Percentiles rank a stretch among this genome's conserved stretches.
phyloP scores from a whole-genome alignment of 2,797 vertebrate genomes.

The Crypturellus tataupa region DNA sequence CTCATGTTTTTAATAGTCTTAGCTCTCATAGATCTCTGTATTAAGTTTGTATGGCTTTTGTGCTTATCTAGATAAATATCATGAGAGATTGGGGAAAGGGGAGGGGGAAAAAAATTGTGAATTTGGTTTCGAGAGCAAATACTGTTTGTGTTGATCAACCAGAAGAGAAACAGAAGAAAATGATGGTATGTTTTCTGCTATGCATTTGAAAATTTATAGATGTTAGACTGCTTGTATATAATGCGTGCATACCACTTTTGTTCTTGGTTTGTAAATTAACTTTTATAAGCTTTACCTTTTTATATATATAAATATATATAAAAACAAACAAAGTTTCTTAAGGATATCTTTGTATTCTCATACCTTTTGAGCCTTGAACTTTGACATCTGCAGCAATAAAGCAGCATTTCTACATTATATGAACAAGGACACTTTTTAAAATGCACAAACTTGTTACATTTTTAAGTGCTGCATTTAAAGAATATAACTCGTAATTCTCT shows the following conservation, averaged over 20 bases:
- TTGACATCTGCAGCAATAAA: conserved; percentile 97
- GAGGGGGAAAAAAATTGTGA: conserved; percentile 6
- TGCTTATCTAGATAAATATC: conserved; percentile 80
- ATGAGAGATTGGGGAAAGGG: conserved; percentile 66
- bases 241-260: conserved; percentile 97
- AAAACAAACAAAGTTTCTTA: conserved; percentile 91
- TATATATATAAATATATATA: conserved; percentile 98
- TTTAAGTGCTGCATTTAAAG: conserved; percentile 97
- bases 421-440: conserved; percentile 95
- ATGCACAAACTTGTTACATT: conserved; percentile 94
- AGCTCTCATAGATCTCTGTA: conserved; percentile 76
- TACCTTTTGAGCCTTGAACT: conserved; percentile 98
- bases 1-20: conserved; percentile 88
- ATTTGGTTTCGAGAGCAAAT: conserved; percentile 66
- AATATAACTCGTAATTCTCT: conserved; percentile 90
- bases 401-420: conserved; percentile 94
- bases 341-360: conserved; percentile 97
- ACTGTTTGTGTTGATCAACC: conserved; percentile 65
- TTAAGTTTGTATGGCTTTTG: conserved; percentile 82
- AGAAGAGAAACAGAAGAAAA: conserved; percentile 77
- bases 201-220: conserved; percentile 92
- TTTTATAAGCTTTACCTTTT: conserved; percentile 99
- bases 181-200: conserved; percentile 94
- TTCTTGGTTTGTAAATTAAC: conserved; percentile 99
- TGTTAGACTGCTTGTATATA: conserved; percentile 97